These are phyloP conservation scores for Hypsibius dujardini DNA, from an alignment of 1,140 invertebrate species.

Conservation along the genomic window DNA sequence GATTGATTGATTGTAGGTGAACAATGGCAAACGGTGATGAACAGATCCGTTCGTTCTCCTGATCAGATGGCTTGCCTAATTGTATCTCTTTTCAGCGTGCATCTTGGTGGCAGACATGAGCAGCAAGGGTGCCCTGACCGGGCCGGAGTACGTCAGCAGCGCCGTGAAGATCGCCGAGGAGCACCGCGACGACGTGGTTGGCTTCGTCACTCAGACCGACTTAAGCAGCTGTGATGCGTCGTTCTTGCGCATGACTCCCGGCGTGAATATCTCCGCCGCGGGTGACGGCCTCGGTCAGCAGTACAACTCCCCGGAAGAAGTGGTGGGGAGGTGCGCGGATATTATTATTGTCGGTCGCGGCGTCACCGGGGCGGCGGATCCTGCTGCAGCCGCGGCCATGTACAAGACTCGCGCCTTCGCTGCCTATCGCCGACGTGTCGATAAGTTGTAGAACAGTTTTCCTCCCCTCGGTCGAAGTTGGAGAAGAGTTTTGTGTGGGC, in stretches of 20 bases:
- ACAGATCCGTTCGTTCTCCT: no score
- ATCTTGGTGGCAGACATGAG: slow-evolving; percentile 67
- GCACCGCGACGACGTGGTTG: slow-evolving; percentile 52
- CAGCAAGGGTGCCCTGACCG: slow-evolving; percentile 55
- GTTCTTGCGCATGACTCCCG: slow-evolving; percentile 70
- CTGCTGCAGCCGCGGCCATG: slow-evolving; percentile 42
- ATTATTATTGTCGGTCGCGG: slow-evolving; percentile 81
- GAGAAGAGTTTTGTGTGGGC: no score
- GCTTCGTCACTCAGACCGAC: slow-evolving; percentile 68
- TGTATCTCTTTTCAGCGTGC: no score
- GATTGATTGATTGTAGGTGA: no score
- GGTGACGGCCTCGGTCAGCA: slow-evolving; percentile 46
- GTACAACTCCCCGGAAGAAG: slow-evolving; percentile 61
- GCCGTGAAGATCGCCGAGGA: slow-evolving; percentile 48
- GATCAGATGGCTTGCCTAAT: no score
- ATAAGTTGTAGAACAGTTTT: no score
- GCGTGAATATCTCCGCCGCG: slow-evolving; percentile 45
- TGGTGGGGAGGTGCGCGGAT: slow-evolving; percentile 61
- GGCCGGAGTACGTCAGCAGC: slow-evolving; percentile 45
- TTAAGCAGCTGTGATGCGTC: slow-evolving; percentile 38
- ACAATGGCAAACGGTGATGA: no score
- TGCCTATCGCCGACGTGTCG: slow-evolving; percentile 40
- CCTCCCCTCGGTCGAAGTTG: no score
- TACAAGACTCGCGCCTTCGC: slow-evolving; percentile 58
- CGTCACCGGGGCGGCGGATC: slow-evolving; percentile 50